Evolutionary conservation across 1,140 invertebrate genomes (phyloP), one percentile per base, ranked within the genome.

Genomic region (Vollenhovia emeryi): DNA sequence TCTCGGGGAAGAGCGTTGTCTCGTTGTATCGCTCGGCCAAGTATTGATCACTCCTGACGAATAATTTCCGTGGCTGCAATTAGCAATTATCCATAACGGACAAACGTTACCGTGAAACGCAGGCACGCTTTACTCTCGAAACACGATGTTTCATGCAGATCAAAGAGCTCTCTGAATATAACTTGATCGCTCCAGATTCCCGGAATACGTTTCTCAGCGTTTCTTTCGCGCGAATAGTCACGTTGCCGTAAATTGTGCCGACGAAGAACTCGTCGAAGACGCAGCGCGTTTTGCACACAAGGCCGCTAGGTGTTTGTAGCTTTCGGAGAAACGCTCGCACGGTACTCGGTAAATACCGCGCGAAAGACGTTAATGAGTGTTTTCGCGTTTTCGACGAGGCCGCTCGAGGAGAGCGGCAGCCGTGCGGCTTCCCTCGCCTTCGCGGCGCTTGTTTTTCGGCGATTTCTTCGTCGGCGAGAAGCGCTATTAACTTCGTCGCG

Each of bases 341-440:
- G 84, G 15, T 18, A 21, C 21, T 86, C 85, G 82, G 30, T 75
- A 88, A 88, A 84, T 55, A 76, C 73, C 50, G 21, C 64, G 78
- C 85, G 50, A 71, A 87, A 84, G 71, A 75, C 84, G 74, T 75
- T 89, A 89, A 89, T 75, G 87, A 89, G 78, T 52, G 87, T 89
- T 89, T 89, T 76, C 87, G 73, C 69, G 40, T 83, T 88, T 76
- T 83, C 78, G 27, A 36, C 21, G 36, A 30, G 11, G n/a, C 18
- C 8, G 36, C 50, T n/a, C 45, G 68, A 66, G 2, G 21, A 45
- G 36, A 45, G 5, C 62, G 62, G 6, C 36, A 45, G 62, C n/a
- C 18, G 30, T n/a, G 59, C 30, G 7, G 30, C 33, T 24, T 3
- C 36, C 40, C 8, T 15, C 21, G 2, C n/a, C 11, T 5, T 21